Evolutionary conservation across 2,113 vertebrate species (phyloP), one percentile per base, ranked within the genome.

Genomic region (Misgurnus anguillicaudatus): DNA sequence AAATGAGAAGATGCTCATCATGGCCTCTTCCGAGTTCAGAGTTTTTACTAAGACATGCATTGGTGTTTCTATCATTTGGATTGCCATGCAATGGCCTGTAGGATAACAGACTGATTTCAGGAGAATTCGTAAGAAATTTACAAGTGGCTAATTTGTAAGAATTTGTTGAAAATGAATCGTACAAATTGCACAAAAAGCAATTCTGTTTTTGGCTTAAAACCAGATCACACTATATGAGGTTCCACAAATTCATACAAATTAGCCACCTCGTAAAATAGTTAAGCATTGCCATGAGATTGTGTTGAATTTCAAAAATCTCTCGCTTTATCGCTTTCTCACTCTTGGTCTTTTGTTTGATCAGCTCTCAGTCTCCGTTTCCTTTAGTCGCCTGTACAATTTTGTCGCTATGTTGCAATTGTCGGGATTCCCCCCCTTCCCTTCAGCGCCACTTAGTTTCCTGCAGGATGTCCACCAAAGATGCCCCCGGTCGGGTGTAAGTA

Each of bases 381-480:
- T 14, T 68, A 76, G 24, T 77, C 51, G 38, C 74, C 62, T 16
- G 63, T 80, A 77, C 66, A 41, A 62, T 74, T 82, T 82, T 82
- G 77, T 41, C 4, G 19, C 61, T 38, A 31, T 10, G 3, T 65
- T 82, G 31, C 24, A 21, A 57, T 66, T 80, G 78, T 75, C 80
- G 78, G 82, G 73, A 77, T 72, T 80, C 61, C 78, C 78, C 78
- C 75, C 62, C 57, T 74, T 60, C 21, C 74, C 68, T 80, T 77
- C 73, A 80, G 62, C 21, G 2, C 39, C 8, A 19, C 31, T 69
- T 5, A 19, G 48, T 78, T 81, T 81, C 79, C 83, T 70, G 41
- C 71, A 81, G 76, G 80, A 75, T 84, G 80, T 84, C 66, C 21
- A 82, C 51, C 77, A 79, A 17, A 76, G 80, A 79, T 76, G 72